phyloP scores from a whole-genome alignment of 2,888 invertebrate species.

The Drosophila leonis region DNA sequence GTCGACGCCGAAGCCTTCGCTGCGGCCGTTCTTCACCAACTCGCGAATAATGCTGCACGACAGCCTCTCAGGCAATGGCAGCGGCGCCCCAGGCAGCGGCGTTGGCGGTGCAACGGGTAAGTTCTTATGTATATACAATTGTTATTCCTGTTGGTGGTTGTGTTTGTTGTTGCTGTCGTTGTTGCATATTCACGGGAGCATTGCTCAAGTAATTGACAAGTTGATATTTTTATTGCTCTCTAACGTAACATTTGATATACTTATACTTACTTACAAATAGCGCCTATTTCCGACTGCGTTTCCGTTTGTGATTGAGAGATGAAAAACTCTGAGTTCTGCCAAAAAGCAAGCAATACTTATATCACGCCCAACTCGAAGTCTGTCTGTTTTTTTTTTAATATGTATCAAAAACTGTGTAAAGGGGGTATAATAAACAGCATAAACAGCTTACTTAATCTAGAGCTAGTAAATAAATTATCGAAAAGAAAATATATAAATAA shows the following conservation, averaged over 20 bases:
- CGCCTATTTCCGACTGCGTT: constrained; percentile 33
- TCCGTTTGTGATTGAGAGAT: constrained; percentile 24
- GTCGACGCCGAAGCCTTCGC: constrained; percentile 98
- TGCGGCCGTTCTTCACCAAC: constrained; percentile 97
- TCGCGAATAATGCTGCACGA: constrained; percentile 91
- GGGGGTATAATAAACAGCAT: neutral
- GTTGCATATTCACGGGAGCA: constrained; percentile 8
- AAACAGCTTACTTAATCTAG: neutral
- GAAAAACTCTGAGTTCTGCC: constrained; percentile 15
- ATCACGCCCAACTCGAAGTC: neutral
- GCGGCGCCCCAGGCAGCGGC: constrained; percentile 38
- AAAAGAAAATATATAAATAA: neutral
- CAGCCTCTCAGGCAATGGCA: constrained; percentile 71
- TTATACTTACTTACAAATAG: constrained; percentile 1
- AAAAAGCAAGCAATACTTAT: constrained; percentile 37
- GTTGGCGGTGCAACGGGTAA: constrained; percentile 57
- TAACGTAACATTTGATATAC: constrained; percentile 22
- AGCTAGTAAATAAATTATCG: neutral
- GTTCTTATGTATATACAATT: constrained; percentile 14
- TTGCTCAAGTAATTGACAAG: constrained; percentile 30
- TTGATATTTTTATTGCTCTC: constrained; percentile 19
- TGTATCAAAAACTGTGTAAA: too few relatives aligned
- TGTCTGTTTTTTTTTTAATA: constrained; percentile 25
- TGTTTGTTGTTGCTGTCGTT: constrained; percentile 9
- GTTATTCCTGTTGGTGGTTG: neutral